Evolutionary conservation across 2,797 vertebrate genomes (phyloP), one percentile per base, ranked within the genome.

Genomic region (Gymnoscopelus braueri): DNA sequence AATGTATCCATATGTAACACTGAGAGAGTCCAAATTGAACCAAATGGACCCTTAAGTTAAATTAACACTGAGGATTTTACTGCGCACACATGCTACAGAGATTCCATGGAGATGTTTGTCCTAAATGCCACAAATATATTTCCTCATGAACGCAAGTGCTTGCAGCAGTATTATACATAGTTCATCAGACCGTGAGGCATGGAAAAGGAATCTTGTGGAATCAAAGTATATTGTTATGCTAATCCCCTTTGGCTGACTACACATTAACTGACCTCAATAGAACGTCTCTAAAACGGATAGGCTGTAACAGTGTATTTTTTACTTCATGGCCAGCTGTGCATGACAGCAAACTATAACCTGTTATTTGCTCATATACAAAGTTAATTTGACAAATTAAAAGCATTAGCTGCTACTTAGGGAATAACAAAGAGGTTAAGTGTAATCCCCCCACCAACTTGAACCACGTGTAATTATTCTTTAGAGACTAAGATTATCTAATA

Each of bases 101-200:
- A 35, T 55, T 65, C 39, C 19, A 59, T 44, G 57, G 26, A 49
- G 51, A 80, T 51, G 32, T 48, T 70, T 83, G 51, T 60, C 49
- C 3, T 2, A 50, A 64, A 32, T 32, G 10, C 19, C 0, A 11
- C 56, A 58, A 44, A 60, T 51, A 63, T 13, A 39, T 39, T 39
- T 39, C 39, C 7, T 39, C 39, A 6, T 39, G 60, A 23, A 53
- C 29, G 58, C 14, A 51, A 60, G 11, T 29, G 49, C 67, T 61
- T n/a, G n/a, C 12, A 49, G 59, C 8, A 2, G 48, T 56, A 2
- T n/a, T 39, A 66, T 68, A 47, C 29, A 32, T 24, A 29, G 5
- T 60, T 19, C 55, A 39, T 60, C 63, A 59, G 13, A 52, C 23
- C 47, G 65, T 50, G n/a, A 6, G 29, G 9, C 3, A 50, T 54